Percentiles rank a stretch among this genome's conserved stretches.
These are phyloP conservation scores for Pseudorhombus dupliciocellatus DNA, from an alignment of 2,113 vertebrate genomes.

Conservation along the genomic window DNA sequence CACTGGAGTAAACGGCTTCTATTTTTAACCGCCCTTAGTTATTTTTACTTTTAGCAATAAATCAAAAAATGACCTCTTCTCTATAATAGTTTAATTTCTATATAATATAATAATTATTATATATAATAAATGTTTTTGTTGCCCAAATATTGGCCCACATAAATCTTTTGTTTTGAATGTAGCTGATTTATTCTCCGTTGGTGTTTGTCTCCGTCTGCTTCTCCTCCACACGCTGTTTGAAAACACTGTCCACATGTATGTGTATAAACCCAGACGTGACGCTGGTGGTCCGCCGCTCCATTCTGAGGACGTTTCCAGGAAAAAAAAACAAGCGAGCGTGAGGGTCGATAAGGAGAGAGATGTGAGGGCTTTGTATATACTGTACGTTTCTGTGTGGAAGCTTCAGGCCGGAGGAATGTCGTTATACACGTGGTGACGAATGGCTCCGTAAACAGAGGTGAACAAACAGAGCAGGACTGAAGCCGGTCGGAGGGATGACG, in stretches of 20 bases:
- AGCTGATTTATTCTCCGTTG: too few relatives aligned
- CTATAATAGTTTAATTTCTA: too few relatives aligned
- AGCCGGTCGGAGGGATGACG: constrained; percentile 14
- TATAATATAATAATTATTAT: too few relatives aligned
- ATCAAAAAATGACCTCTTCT: neutral
- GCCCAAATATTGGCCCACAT: too few relatives aligned
- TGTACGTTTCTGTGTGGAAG: constrained; percentile 46
- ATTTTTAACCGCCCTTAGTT: constrained; percentile 4
- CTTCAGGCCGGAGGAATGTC: constrained; percentile 53
- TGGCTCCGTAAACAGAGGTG: constrained; percentile 53
- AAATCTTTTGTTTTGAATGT: too few relatives aligned
- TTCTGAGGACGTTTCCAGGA: constrained; percentile 3
- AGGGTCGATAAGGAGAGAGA: constrained; percentile 3
- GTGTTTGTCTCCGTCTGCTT: too few relatives aligned
- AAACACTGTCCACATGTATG: neutral
- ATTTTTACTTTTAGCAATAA: neutral
- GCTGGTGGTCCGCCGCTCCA: constrained; percentile 49
- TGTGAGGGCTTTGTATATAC: constrained; percentile 29
- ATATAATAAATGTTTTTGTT: too few relatives aligned
- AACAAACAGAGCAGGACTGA: constrained; percentile 57
- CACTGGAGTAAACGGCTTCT: neutral
- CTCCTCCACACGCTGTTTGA: too few relatives aligned
- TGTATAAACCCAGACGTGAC: constrained; percentile 27
- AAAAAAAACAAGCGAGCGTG: neutral
- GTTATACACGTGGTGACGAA: constrained; percentile 44